Base-by-base conservation (phyloP, 2,797 vertebrate species). In the Austrolebias charrua region DNA sequence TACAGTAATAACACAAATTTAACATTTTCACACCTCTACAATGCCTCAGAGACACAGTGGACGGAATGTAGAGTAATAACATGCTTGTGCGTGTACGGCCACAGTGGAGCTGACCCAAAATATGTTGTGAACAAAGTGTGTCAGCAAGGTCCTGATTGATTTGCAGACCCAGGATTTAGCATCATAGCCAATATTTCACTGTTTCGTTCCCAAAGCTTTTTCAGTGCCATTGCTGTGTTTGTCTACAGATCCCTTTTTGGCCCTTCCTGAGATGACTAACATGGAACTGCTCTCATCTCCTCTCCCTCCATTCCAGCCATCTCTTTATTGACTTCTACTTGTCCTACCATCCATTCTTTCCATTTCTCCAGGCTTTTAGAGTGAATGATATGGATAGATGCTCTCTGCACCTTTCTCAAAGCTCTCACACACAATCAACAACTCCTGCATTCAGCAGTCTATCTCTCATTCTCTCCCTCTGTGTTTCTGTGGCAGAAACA, bases 371-470 rank as follows among this genome's bases (percentile, higher is more conserved):
- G 83, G 86, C 87, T 90, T 89, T 91, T 88, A 89, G 82, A 86
- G 81, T 83, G 88, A 89, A 86, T 87, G 89, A 90, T 88, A 88
- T 75, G 87, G 88, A 91, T 86, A 89, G 82, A 90, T 89, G 86
- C 83, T 89, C 84, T 87, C 87, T 81, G 80, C 78, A 81, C 66
- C 84, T 87, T 88, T 86, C 86, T 87, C 84, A 78, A 73, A 88
- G 87, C 87, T 88, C 86, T 89, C 86, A 86, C 83, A 79, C 76
- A 88, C 86, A 86, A 89, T 90, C 87, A 88, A 79, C 87, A 83
- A 75, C 75, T 81, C 67, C 78, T 71, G 81, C 73, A 85, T 88
- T 89, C 80, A 83, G 79, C 81, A 65, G 62, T 74, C 75, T 73
- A 65, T 74, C 80, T 82, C 85, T 74, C 84, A 83, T 75, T 78